Percentiles rank a stretch among this genome's conserved stretches.
Evolutionary conservation across 2,888 invertebrate genomes (phyloP).

Genomic region (Eudiplozoon nipponicum): DNA sequence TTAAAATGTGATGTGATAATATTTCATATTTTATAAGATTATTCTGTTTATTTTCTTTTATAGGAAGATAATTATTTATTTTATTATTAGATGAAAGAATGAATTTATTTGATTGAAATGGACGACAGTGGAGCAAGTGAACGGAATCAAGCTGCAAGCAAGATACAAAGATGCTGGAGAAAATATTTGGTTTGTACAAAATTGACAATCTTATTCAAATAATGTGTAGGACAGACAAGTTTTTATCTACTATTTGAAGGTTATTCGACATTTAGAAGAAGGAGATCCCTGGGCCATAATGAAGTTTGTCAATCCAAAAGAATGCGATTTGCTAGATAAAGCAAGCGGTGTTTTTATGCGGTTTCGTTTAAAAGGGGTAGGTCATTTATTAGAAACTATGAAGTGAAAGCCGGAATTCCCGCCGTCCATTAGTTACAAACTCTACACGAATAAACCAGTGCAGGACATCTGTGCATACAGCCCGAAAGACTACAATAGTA

Average conservation of each 20-base stretch:
- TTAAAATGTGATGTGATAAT: too few relatives aligned
- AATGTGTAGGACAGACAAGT: slow-evolving; percentile 25
- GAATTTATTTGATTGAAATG: too few relatives aligned
- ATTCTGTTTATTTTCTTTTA: too few relatives aligned
- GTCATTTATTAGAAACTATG: too few relatives aligned
- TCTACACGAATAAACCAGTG: slow-evolving; percentile 26
- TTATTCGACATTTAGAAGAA: slow-evolving; percentile 25
- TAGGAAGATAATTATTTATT: too few relatives aligned
- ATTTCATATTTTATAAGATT: too few relatives aligned
- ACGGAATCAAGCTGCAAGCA: too few relatives aligned
- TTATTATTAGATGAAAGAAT: too few relatives aligned
- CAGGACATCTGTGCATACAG: slow-evolving; percentile 26
- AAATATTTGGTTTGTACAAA: too few relatives aligned
- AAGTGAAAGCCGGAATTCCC: slow-evolving; percentile 27
- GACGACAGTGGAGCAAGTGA: too few relatives aligned
- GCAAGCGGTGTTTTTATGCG: slow-evolving; percentile 25
- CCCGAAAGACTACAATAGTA: slow-evolving; percentile 27
- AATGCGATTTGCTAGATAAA: slow-evolving; percentile 25
- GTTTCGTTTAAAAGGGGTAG: slow-evolving; percentile 26
- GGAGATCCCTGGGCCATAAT: slow-evolving; percentile 25
- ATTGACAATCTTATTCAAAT: too few relatives aligned
- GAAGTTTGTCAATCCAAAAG: slow-evolving; percentile 26
- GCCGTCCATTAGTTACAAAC: slow-evolving; percentile 28
- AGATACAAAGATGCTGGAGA: too few relatives aligned
- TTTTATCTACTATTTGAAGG: slow-evolving; percentile 25